These are phyloP conservation scores for Illadopsis cleaveri DNA, from an alignment of 2,113 vertebrate species.

Conservation along the genomic window DNA sequence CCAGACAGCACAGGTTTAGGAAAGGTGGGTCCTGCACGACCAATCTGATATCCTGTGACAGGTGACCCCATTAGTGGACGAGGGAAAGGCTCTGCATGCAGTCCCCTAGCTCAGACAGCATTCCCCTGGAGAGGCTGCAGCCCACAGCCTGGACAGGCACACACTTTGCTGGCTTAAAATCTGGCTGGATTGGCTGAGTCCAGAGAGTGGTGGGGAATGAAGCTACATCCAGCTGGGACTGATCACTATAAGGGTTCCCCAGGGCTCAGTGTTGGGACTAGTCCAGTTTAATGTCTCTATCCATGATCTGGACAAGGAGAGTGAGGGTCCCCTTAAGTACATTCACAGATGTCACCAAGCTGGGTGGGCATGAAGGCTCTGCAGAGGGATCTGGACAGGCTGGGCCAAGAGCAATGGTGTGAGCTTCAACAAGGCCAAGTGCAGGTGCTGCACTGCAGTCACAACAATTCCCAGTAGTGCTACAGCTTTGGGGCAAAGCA, in stretches of 20 bases:
- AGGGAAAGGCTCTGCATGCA: neutral
- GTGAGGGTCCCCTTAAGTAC: neutral
- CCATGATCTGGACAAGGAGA: neutral
- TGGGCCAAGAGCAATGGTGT: neutral
- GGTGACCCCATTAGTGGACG: fast-evolving
- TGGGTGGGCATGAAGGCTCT: neutral
- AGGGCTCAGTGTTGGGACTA: neutral
- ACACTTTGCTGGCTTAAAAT: neutral
- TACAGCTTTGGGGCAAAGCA: neutral
- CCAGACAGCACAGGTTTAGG: neutral
- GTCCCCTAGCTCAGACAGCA: neutral
- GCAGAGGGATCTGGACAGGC: neutral
- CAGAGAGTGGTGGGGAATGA: neutral
- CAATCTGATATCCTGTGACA: neutral
- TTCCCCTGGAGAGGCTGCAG: neutral
- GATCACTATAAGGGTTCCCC: neutral
- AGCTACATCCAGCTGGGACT: neutral
- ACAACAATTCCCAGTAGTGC: neutral
- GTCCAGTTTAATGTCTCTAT: neutral
- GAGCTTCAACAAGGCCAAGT: neutral
- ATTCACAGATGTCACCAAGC: neutral
- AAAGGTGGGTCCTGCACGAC: neutral
- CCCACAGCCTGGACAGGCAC: neutral
- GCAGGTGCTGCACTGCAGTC: neutral
- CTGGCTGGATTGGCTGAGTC: neutral